These are phyloP conservation scores for Coracias cyanogaster DNA, from an alignment of 2,797 vertebrate species.

Conservation along the genomic window DNA sequence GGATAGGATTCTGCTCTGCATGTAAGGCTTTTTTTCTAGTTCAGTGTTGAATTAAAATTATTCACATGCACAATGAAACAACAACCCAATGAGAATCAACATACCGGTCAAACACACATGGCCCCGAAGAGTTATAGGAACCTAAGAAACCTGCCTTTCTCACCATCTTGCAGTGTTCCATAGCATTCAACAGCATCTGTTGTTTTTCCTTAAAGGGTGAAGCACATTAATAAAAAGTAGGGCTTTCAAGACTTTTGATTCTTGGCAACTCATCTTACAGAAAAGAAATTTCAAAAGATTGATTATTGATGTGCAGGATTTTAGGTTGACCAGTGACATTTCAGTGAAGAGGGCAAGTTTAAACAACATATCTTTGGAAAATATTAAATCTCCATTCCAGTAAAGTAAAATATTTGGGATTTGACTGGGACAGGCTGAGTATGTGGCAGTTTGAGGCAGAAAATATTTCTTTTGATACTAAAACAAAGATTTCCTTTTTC, in stretches of 20 bases:
- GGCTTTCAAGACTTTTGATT: neutral
- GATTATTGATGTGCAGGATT: neutral
- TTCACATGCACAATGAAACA: neutral
- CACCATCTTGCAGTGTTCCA: neutral
- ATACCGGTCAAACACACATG: neutral
- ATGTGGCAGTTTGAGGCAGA: neutral
- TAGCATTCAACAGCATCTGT: neutral
- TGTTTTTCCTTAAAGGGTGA: neutral
- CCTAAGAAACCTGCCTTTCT: neutral
- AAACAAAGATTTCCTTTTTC: neutral
- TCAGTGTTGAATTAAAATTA: neutral
- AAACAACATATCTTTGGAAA: neutral
- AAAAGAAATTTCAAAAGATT: neutral
- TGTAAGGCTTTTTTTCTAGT: neutral
- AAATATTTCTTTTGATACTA: neutral
- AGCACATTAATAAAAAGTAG: neutral
- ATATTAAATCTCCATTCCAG: neutral
- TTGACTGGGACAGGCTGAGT: neutral
- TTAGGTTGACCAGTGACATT: neutral
- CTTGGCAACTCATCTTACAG: neutral
- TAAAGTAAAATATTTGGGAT: neutral
- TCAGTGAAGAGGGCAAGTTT: neutral
- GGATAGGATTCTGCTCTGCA: neutral
- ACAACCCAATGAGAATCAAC: neutral
- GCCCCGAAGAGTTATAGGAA: neutral